Conservation (phyloP, 2,888 invertebrate genomes). For the Drosophila anomelani region DNA sequence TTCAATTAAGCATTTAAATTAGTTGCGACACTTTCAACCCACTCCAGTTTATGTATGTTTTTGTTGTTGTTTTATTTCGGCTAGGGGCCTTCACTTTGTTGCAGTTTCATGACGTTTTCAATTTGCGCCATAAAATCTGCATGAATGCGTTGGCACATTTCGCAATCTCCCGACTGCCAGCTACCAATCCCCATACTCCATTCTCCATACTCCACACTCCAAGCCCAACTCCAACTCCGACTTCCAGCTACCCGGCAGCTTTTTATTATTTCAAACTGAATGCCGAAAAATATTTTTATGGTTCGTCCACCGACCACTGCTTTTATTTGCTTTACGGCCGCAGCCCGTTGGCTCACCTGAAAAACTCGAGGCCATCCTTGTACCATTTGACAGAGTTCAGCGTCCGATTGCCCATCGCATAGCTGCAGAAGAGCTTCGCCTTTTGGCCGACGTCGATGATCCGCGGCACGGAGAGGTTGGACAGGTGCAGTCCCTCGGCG, state of each 20-base stretch:
- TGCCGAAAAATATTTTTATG: conserved; percentile 75
- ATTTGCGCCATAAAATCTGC: conserved; percentile 79
- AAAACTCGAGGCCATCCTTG: conserved; percentile 85
- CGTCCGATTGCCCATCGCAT: conserved; percentile 84
- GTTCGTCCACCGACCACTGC: conserved; percentile 2
- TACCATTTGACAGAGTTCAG: conserved; percentile 85
- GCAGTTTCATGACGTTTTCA: conserved; percentile 81
- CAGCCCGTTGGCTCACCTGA: conserved; percentile 78
- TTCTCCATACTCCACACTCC: background rate
- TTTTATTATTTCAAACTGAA: conserved; percentile 68
- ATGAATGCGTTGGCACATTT: conserved; percentile 70
- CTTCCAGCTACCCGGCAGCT: conserved; percentile 38
- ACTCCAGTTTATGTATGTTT: conserved; percentile 6
- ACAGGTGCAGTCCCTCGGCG: conserved; percentile 80
- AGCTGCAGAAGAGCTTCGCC: conserved; percentile 84
- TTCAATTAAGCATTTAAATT: conserved; percentile 83
- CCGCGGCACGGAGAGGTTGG: conserved; percentile 84
- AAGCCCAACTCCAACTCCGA: background rate
- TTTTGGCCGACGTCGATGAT: conserved; percentile 84
- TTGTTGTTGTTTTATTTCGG: conserved; percentile 1
- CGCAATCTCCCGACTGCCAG: conserved; percentile 16
- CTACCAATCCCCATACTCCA: background rate
- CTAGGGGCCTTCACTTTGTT: conserved; percentile 59
- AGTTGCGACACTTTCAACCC: conserved; percentile 76
- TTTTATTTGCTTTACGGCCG: conserved; percentile 65